Base-by-base conservation (phyloP, 2,113 vertebrate genomes). In the Thunnus maccoyii region DNA sequence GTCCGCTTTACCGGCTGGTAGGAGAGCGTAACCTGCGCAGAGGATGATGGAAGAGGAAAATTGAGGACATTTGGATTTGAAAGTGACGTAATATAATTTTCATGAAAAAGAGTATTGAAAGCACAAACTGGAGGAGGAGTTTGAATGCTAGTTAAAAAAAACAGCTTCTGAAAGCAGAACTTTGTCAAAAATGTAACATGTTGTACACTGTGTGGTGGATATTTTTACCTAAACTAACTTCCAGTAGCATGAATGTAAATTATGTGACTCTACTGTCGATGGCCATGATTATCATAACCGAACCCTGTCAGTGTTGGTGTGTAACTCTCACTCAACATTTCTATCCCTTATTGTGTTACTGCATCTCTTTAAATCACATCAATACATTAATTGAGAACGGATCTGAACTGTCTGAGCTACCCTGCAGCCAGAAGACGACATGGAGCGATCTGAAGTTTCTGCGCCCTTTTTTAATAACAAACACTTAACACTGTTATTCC, bases 1-100 rank as follows among this genome's bases (percentile, higher is more conserved):
- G 86, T 98, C 97, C 0, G 95, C 95, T 86, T 96, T 98, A 16
- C 95, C 91, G 27, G 94, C 93, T 0, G 97, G 96, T 2, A 94
- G 94, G 78, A 97, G 94, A 18, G 95, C 88, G 0, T 96, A 97
- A 85, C 96, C 97, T 98, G 66, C 18, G 78, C 73, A n/a, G 18
- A 77, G 22, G 89, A 63, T n/a, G 87, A 87, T 58, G 70, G 20
- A 18, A 18, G 14, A 16, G 57, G 1, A 67, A 17, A n/a, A 17
- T 30, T 67, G 12, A 13, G 41, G 12, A 63, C 16, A 17, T 27
- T 58, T 22, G 30, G 9, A 70, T 56, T 17, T 55, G 11, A 67
- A 56, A 3, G 0, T 0, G 0, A 55, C 22, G 13, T 22, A 10
- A 7, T 14, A 61, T 18, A 2, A 36, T 36, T 6, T 36, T 36